phyloP scores from a whole-genome alignment of 1,140 invertebrate species.

The Pantala flavescens region DNA sequence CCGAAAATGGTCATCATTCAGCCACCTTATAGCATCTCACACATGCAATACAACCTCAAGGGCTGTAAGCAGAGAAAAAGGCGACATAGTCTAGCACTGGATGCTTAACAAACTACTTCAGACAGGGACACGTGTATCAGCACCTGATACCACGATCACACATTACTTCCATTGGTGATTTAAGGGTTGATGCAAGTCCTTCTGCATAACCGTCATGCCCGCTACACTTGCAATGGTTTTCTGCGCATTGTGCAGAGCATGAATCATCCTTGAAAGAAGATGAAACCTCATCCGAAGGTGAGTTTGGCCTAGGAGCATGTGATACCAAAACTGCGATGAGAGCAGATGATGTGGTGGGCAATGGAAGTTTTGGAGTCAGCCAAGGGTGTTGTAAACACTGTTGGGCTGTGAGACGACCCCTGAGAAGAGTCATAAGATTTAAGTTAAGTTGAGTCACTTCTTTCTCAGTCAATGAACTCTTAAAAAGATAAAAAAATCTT shows the following conservation, averaged over 20 bases:
- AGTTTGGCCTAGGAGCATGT: background rate
- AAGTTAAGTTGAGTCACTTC: no score
- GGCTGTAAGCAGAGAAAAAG: background rate
- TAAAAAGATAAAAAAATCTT: no score
- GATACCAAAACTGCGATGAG: background rate
- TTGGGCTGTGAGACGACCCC: conserved; percentile 35
- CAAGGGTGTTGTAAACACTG: conserved; percentile 41
- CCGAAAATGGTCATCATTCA: background rate
- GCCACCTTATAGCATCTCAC: background rate
- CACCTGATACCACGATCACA: background rate
- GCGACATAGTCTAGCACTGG: background rate
- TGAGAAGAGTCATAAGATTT: conserved; percentile 26
- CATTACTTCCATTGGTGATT: background rate
- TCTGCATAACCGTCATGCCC: background rate
- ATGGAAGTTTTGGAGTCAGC: conserved; percentile 24
- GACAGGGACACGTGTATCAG: background rate
- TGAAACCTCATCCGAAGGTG: background rate
- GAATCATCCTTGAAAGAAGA: background rate
- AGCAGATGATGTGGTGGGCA: background rate
- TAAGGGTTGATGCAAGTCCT: background rate
- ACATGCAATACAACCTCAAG: background rate
- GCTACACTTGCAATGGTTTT: background rate
- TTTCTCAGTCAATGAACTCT: no score
- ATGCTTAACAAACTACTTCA: background rate
- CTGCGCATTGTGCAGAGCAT: background rate